These are phyloP conservation scores for Eretmochelys imbricata DNA, from an alignment of 2,113 vertebrate genomes.

Conservation along the genomic window DNA sequence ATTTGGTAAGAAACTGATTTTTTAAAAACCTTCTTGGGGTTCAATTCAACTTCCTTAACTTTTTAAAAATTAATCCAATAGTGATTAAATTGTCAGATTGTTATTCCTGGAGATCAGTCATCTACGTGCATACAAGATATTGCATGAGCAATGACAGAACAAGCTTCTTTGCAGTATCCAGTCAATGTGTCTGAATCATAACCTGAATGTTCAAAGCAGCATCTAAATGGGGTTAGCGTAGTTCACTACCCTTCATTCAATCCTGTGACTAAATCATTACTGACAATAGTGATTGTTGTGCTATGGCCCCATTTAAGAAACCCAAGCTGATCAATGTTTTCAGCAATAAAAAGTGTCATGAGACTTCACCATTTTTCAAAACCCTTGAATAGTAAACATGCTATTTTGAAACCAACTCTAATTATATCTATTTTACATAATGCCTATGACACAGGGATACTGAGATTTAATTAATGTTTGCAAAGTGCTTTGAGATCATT, in stretches of 20 bases:
- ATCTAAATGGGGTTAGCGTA: not conserved
- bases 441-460: too few relatives aligned
- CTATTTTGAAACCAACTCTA: not conserved
- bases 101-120: not conserved
- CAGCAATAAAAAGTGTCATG: not conserved
- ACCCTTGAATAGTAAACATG: not conserved
- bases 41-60: not conserved
- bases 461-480: not conserved
- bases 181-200: fast-evolving
- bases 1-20: not conserved
- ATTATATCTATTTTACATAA: not conserved
- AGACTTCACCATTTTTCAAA: not conserved
- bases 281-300: not conserved
- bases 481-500: too few relatives aligned
- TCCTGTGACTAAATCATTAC: not conserved
- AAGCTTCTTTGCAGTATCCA: too few relatives aligned
- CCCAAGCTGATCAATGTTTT: not conserved
- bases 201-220: not conserved
- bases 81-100: not conserved
- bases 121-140: not conserved
- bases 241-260: too few relatives aligned
- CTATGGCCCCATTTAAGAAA: not conserved
- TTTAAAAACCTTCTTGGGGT: not conserved
- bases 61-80: not conserved
- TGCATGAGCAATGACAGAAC: not conserved